Evolutionary conservation across 2,113 vertebrate genomes (phyloP), one percentile per base, ranked within the genome.

Genomic region (Gallinago undulata): DNA sequence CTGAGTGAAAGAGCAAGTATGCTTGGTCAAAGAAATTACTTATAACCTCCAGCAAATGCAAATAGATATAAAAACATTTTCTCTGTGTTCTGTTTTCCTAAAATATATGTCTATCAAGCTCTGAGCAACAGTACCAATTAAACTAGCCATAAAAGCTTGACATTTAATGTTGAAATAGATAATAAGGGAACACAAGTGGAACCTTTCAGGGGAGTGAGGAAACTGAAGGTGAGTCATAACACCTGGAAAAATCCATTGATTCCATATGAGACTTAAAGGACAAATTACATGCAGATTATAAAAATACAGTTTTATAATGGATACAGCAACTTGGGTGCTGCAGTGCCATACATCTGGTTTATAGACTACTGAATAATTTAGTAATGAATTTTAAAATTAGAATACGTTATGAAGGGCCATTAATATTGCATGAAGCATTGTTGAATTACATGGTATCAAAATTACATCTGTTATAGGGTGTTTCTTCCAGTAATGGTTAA

Each of bases 311-410:
- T 94, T 78, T 82, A 72, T 87, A 95, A 94, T 2, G 3, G 77
- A 82, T 74, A 85, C 19, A 80, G 59, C 13, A 95, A 75, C 90
- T 63, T 95, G 93, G 56, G 84, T 94, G 87, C 53, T 96, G 72
- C 51, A 93, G 90, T 96, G 45, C 59, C 74, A 94, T 95, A 93
- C 82, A 94, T 97, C 92, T 97, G 92, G 87, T 98, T 98, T 96
- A 97, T 91, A 95, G 93, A 94, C 53, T 96, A 77, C 48, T 98
- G 47, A 98, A 98, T 98, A 97, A 98, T 98, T 98, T 95, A 98
- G 80, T 50, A 95, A 91, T 92, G 84, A 96, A 97, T 96, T 97
- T 97, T 97, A 96, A 98, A 98, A 96, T 97, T 92, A 97, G 93
- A 95, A 76, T 95, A 93, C 1, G 31, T 97, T 97, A 69, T 6